Evolutionary conservation across 2,797 vertebrate genomes (phyloP).

Genomic region (Anas flavirostris): DNA sequence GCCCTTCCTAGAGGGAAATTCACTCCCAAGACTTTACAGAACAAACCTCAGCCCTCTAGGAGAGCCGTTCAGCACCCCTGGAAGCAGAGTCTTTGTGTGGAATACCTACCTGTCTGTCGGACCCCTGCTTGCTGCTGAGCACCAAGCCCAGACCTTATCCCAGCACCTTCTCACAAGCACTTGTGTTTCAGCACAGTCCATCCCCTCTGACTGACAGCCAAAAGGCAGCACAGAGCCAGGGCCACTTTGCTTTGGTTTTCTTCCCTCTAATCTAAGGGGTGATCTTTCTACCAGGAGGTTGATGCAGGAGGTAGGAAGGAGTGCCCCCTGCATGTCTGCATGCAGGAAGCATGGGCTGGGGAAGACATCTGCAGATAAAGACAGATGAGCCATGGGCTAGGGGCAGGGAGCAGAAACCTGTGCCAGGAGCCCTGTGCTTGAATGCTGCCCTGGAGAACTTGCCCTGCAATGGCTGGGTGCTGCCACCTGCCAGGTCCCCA

Average conservation of each 20-base stretch:
- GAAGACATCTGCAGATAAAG: not conserved
- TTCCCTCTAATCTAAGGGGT: not conserved
- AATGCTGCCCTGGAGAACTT: not conserved
- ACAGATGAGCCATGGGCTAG: accelerated
- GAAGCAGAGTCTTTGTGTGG: not conserved
- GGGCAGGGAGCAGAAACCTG: not conserved
- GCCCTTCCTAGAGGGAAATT: not conserved
- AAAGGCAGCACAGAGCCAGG: not conserved
- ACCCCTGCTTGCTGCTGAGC: not conserved
- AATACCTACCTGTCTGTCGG: accelerated
- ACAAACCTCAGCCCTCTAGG: not conserved
- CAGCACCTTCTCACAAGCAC: not conserved
- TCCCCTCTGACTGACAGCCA: not conserved
- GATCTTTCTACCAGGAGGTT: not conserved
- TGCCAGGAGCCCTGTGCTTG: not conserved
- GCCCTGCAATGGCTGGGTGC: too few relatives aligned
- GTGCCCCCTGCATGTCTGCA: not conserved
- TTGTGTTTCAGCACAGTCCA: not conserved
- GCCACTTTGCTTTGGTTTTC: not conserved
- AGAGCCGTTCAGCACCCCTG: not conserved
- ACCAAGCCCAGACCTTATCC: not conserved
- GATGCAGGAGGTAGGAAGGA: not conserved
- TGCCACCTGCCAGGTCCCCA: too few relatives aligned
- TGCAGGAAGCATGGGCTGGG: accelerated
- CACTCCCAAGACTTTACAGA: not conserved